phyloP scores from a whole-genome alignment of 1,140 invertebrate species.

The Pararge aegeria region DNA sequence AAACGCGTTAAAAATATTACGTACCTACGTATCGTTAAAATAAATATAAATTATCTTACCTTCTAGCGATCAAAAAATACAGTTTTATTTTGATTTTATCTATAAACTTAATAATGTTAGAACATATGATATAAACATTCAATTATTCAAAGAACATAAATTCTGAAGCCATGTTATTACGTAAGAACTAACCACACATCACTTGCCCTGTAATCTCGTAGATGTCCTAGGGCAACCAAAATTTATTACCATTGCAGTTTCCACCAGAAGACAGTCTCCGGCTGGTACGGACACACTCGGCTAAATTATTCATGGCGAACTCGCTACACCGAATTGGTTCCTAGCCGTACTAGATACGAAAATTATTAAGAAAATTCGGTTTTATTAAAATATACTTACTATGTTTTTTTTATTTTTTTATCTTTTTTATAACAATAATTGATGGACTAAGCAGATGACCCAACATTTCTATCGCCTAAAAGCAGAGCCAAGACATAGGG shows the following conservation, averaged over 20 bases:
- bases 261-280: slow-evolving; percentile 32
- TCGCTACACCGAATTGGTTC: slow-evolving; percentile 38
- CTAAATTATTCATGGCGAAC: slow-evolving; percentile 58
- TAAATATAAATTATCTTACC: too few species aligned
- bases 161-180: background rate
- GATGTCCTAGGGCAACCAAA: slow-evolving; percentile 37
- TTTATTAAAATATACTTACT: too few species aligned
- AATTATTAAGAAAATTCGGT: slow-evolving; percentile 10
- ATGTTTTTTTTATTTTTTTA: too few species aligned
- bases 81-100: too few species aligned
- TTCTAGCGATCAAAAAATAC: too few species aligned
- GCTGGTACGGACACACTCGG: slow-evolving; percentile 46
- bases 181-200: background rate
- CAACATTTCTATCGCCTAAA: too few species aligned
- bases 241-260: slow-evolving; percentile 37
- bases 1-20: too few species aligned
- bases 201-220: slow-evolving; percentile 4
- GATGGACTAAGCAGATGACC: too few species aligned
- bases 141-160: background rate
- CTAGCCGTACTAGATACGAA: slow-evolving; percentile 44
- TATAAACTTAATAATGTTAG: background rate
- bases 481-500: too few species aligned
- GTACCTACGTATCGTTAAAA: too few species aligned
- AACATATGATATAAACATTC: background rate
- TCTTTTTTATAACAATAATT: too few species aligned